Conservation (phyloP, 2,888 invertebrate species). For the Diploptera punctata region DNA sequence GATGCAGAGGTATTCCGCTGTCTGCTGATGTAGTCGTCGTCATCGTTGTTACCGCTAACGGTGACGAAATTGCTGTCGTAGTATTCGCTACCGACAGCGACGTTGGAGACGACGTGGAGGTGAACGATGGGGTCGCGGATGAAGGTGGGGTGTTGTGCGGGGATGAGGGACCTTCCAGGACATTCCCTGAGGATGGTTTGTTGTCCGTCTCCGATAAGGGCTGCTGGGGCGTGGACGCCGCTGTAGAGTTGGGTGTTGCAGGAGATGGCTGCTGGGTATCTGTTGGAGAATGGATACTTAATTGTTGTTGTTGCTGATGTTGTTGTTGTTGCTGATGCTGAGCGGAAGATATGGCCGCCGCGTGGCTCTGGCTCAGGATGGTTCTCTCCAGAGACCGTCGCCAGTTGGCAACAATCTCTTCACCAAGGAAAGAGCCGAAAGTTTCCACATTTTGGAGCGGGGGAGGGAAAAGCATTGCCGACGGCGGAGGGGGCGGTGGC, state of each 20-base stretch:
- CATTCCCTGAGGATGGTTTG: constrained; percentile 48
- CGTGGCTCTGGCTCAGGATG: constrained; percentile 47
- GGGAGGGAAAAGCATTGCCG: constrained; percentile 59
- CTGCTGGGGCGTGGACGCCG: constrained; percentile 48
- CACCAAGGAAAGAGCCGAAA: constrained; percentile 78
- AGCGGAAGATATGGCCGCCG: constrained; percentile 44
- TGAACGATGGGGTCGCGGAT: constrained; percentile 51
- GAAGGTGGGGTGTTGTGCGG: constrained; percentile 57
- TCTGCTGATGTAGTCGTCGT: constrained; percentile 47
- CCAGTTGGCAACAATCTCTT: constrained; percentile 83
- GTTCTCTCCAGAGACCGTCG: constrained; percentile 70
- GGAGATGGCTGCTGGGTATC: constrained; percentile 60
- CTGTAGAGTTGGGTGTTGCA: constrained; percentile 51
- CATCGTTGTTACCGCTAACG: constrained; percentile 42
- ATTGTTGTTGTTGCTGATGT: constrained; percentile 51
- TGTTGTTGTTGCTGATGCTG: constrained; percentile 47
- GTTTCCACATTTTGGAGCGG: constrained; percentile 71
- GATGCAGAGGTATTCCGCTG: constrained; percentile 42
- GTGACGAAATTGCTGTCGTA: constrained; percentile 40
- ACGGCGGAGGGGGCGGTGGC: constrained; percentile 49
- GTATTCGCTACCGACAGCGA: constrained; percentile 49
- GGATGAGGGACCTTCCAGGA: constrained; percentile 47
- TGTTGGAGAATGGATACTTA: constrained; percentile 54
- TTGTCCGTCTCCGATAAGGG: constrained; percentile 49
- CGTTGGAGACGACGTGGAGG: constrained; percentile 49